Evolutionary conservation across 2,113 vertebrate genomes (phyloP).

Genomic region (Pipa parva): DNA sequence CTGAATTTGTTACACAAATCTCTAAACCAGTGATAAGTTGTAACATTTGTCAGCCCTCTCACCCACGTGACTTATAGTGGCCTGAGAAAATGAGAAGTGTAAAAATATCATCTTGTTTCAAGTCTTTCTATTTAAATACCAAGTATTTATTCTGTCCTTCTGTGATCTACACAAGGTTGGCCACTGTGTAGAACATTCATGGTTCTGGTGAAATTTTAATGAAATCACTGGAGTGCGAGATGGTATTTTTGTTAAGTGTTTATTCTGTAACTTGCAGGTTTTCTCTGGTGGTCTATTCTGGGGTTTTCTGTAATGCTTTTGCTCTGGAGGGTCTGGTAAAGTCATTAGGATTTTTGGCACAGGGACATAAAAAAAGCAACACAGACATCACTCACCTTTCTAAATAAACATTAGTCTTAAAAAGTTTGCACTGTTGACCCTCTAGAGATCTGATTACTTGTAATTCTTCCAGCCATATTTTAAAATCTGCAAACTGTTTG

Average conservation of each 20-base stretch:
- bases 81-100: no score
- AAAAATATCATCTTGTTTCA: no score
- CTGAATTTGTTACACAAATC: conserved; percentile 2
- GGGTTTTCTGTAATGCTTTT: conserved; percentile 27
- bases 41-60: conserved; percentile 8
- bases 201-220: conserved; percentile 1
- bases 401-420: conserved; percentile 99
- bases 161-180: background rate
- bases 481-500: conserved; percentile 44
- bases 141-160: background rate
- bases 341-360: conserved; percentile 78
- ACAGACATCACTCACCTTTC: conserved; percentile 92
- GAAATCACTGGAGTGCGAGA: conserved; percentile 14
- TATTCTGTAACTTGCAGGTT: conserved; percentile 16
- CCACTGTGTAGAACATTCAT: background rate
- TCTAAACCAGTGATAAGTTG: background rate
- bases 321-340: conserved; percentile 75
- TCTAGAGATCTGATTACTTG: conserved; percentile 81
- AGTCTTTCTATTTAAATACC: background rate
- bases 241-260: conserved; percentile 18
- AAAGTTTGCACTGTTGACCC: conserved; percentile 93
- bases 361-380: conserved; percentile 75
- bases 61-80: no score
- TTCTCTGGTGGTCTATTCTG: conserved; percentile 45
- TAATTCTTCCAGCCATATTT: conserved; percentile 61